Evolutionary conservation across 2,888 invertebrate species (phyloP).

Genomic region (Homarus gammarus): DNA sequence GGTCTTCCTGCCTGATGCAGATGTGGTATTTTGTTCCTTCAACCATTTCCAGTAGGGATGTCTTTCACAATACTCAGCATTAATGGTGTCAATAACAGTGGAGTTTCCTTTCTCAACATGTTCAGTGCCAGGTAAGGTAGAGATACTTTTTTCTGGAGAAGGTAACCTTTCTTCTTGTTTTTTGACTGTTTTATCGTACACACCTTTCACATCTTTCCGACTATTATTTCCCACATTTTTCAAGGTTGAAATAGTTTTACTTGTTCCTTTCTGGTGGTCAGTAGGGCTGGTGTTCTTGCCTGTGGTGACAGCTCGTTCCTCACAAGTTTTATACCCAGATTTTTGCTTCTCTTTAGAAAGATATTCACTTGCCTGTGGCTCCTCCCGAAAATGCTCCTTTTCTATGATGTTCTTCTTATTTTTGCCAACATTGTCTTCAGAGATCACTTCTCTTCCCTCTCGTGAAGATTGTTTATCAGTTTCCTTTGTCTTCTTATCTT

Average conservation of each 20-base stretch:
- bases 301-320: no score
- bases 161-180: neutral
- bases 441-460: neutral
- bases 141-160: neutral
- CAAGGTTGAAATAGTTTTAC: neutral
- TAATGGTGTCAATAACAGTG: neutral
- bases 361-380: neutral
- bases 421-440: neutral
- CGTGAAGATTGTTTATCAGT: neutral
- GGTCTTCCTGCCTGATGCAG: neutral
- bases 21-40: neutral
- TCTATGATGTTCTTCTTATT: neutral
- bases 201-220: neutral
- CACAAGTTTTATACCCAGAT: neutral
- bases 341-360: neutral
- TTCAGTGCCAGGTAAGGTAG: neutral
- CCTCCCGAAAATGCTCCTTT: neutral
- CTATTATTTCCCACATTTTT: neutral
- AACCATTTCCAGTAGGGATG: neutral
- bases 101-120: neutral
- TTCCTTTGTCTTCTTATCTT: neutral
- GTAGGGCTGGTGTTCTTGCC: no score
- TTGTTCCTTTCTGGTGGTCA: no score
- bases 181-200: neutral
- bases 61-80: neutral